Base-by-base conservation (phyloP, 2,797 vertebrate species). In the Brotula barbata region DNA sequence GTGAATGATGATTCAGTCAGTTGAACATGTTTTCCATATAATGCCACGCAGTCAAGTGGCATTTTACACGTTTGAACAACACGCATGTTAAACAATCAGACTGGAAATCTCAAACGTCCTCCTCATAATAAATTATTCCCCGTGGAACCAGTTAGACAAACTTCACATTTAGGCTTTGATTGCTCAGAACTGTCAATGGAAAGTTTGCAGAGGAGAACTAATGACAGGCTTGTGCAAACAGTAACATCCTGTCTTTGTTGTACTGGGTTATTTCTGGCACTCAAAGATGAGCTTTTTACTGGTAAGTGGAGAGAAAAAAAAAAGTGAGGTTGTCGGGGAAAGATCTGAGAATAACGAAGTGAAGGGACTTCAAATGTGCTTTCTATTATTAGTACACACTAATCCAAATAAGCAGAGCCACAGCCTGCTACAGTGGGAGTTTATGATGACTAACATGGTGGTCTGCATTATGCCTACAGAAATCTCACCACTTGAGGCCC, bases 241-340 rank as follows among this genome's bases (percentile, higher is more conserved):
- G 58, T 60, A 83, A 67, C 75, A 83, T 84, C 78, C 80, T 78
- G 80, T 71, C 81, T 88, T 88, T 89, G 84, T 89, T 87, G 75
- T 75, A 40, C 36, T 12, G 46, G 74, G 75, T 73, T 89, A 88
- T 89, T 88, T 88, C 73, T 86, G 88, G 85, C 71, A 51, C 56
- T 56, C 36, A 14, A 69, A 84, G 64, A 88, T 75, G 75, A 84
- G 80, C 59, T 75, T 77, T 87, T 84, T 78, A 64, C 70, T 83
- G 71, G 53, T 84, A 73, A 84, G 81, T 33, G 52, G 44, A 68
- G 54, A 17, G 19, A 44, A 37, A 48, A 40, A 55, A 85, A 79
- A 63, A 55, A 81, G 75, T 80, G 88, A 81, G 66, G 70, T 80
- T 88, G 86, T 88, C 85, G 81, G 72, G 39, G 64, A 71, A 64